These are phyloP conservation scores for Xestia c-nigrum DNA, from an alignment of 2,888 invertebrate species.

Conservation along the genomic window DNA sequence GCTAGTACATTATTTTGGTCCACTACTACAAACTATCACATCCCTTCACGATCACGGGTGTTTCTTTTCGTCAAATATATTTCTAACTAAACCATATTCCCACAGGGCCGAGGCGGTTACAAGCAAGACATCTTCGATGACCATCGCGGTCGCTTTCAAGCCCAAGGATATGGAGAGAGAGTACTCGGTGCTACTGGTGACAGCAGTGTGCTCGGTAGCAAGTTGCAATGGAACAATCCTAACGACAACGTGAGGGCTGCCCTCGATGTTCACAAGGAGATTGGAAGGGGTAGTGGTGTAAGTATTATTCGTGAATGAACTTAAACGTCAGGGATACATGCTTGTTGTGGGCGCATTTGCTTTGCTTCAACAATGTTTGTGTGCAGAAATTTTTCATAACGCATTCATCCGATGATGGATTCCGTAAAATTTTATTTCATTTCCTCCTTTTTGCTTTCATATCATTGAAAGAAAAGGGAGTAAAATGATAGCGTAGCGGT, in stretches of 20 bases:
- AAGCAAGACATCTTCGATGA: slow-evolving; percentile 82
- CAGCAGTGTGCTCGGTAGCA: slow-evolving; percentile 77
- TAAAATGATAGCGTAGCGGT: too few species aligned
- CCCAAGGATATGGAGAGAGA: slow-evolving; percentile 76
- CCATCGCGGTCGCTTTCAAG: slow-evolving; percentile 76
- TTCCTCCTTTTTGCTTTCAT: too few species aligned
- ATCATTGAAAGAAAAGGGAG: too few species aligned
- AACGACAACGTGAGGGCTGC: slow-evolving; percentile 75
- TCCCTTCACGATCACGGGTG: too few species aligned
- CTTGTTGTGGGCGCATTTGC: too few species aligned
- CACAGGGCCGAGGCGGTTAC: slow-evolving; percentile 81
- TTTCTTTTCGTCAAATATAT: background rate
- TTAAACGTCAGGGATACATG: too few species aligned
- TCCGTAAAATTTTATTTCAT: too few species aligned
- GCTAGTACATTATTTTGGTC: too few species aligned
- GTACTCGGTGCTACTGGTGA: slow-evolving; percentile 77
- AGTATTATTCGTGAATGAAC: slow-evolving; percentile 55
- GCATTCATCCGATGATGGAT: too few species aligned
- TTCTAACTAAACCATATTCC: background rate
- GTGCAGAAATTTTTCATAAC: too few species aligned
- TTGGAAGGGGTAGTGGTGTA: slow-evolving; percentile 77
- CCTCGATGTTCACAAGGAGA: slow-evolving; percentile 75
- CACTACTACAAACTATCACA: too few species aligned
- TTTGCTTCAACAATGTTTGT: too few species aligned
- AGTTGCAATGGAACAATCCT: slow-evolving; percentile 75